phyloP scores from a whole-genome alignment of 1,140 invertebrate genomes.

The Nebria ingens region DNA sequence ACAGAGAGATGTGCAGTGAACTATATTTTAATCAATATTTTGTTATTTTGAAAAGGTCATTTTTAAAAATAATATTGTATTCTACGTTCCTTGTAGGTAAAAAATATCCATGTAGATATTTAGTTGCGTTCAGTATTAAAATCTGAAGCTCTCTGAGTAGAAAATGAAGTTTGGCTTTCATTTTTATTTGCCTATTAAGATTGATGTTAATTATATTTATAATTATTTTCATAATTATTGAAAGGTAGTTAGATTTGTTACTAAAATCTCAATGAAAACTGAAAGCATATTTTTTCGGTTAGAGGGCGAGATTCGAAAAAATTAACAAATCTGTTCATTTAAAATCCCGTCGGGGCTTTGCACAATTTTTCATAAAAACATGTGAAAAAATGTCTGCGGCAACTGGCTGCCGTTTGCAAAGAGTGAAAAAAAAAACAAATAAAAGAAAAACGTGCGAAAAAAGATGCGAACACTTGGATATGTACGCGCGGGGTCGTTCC shows the following conservation, averaged over 20 bases:
- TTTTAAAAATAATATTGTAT: too few relatives aligned
- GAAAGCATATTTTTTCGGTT: background rate
- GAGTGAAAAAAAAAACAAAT: too few relatives aligned
- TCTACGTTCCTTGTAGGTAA: too few relatives aligned
- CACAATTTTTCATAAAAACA: slow-evolving; percentile 1
- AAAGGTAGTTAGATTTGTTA: background rate
- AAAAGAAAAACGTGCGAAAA: background rate
- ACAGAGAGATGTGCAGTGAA: too few relatives aligned
- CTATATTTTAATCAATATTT: too few relatives aligned
- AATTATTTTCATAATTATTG: background rate
- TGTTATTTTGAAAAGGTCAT: too few relatives aligned
- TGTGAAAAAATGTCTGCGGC: background rate
- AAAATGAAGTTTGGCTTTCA: background rate
- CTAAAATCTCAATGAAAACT: too few relatives aligned
- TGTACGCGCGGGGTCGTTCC: background rate
- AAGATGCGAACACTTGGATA: slow-evolving; percentile 2
- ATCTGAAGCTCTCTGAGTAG: too few relatives aligned
- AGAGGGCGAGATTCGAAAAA: background rate
- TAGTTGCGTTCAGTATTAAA: too few relatives aligned
- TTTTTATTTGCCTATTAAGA: background rate
- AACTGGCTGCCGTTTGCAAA: too few relatives aligned
- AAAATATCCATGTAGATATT: too few relatives aligned
- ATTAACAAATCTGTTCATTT: slow-evolving; percentile 1
- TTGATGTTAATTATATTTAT: background rate
- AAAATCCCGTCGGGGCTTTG: background rate